phyloP scores from a whole-genome alignment of 2,113 vertebrate genomes.

The Phoxinus phoxinus region DNA sequence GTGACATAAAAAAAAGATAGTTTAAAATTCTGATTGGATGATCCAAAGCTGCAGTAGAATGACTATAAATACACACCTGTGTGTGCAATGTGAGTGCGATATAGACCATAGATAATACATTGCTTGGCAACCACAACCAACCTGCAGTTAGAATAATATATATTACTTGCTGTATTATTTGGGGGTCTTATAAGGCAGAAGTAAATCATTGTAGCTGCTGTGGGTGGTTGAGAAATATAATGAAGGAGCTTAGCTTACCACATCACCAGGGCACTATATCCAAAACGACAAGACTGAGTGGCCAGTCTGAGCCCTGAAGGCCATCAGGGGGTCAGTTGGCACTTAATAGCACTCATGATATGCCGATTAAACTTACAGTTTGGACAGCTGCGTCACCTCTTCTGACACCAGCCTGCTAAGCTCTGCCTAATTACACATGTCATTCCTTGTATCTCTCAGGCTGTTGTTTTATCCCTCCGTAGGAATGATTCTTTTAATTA shows the following conservation, averaged over 20 bases:
- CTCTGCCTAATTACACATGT: conserved; percentile 33
- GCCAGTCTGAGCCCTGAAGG: background rate
- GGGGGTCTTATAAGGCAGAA: background rate
- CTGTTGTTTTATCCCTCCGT: conserved; percentile 30
- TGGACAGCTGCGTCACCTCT: conserved; percentile 10
- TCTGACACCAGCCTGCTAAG: conserved; percentile 16
- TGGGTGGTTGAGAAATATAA: background rate
- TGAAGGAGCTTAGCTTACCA: conserved; percentile 5
- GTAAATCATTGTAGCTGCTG: background rate
- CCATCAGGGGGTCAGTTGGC: conserved; percentile 23
- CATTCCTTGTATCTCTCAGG: conserved; percentile 15
- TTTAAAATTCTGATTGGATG: background rate
- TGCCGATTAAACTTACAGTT: conserved; percentile 15
- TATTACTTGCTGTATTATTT: background rate
- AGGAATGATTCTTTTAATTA: conserved; percentile 49
- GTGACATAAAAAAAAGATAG: background rate
- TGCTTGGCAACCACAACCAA: background rate
- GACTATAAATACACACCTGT: background rate
- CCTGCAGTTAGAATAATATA: background rate
- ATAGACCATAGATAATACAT: background rate
- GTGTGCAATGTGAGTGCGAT: background rate
- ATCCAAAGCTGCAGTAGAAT: background rate
- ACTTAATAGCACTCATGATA: conserved; percentile 4
- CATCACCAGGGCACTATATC: background rate
- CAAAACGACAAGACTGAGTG: conserved; percentile 22